Evolutionary conservation across 2,888 invertebrate species (phyloP).

Genomic region (Ectemnius lituratus): DNA sequence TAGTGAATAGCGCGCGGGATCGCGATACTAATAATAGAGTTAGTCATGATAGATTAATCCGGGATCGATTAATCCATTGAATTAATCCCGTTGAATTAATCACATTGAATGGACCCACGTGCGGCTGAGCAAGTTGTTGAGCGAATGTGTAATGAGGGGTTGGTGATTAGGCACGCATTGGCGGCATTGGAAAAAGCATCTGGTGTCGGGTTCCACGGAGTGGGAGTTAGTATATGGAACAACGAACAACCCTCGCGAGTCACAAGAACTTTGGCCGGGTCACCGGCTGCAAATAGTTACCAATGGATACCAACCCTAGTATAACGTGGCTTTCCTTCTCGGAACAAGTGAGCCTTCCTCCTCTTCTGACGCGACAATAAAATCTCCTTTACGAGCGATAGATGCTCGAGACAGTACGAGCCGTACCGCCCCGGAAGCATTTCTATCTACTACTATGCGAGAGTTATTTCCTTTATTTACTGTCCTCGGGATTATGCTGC

Average conservation of each 20-base stretch:
- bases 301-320: slow-evolving; percentile 1
- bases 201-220: no score
- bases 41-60: no score
- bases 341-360: slow-evolving; percentile 6
- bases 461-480: slow-evolving; percentile 14
- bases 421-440: neutral
- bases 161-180: slow-evolving; percentile 25
- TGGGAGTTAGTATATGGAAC: no score
- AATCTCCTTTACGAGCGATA: slow-evolving; percentile 21
- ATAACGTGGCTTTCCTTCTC: neutral
- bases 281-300: slow-evolving; percentile 1
- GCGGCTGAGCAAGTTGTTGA: no score
- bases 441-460: neutral
- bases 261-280: slow-evolving; percentile 3
- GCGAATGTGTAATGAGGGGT: neutral
- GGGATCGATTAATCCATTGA: no score
- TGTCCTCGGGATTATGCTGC: neutral
- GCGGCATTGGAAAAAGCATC: neutral
- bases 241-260: no score
- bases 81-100: no score
- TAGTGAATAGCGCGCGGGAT: no score
- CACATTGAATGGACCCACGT: no score
- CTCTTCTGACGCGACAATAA: slow-evolving; percentile 36
- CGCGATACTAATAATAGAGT: no score
- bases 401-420: neutral